Base-by-base conservation (phyloP, 2,797 vertebrate genomes). In the Scarus forsteni region DNA sequence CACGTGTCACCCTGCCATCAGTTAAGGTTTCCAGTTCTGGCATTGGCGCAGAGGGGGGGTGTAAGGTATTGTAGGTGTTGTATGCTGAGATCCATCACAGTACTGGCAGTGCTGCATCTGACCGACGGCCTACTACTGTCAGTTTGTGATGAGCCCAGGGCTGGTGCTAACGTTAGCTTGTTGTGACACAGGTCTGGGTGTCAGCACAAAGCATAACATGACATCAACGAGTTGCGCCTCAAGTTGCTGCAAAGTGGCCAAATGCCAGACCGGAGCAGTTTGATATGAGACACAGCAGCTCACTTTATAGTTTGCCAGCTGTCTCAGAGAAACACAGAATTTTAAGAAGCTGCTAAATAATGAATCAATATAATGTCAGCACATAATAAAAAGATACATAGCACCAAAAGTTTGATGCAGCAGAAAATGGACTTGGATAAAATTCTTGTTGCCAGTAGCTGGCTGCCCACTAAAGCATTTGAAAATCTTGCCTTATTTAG, bases 121-220 rank as follows among this genome's bases (percentile, higher is more conserved):
- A 92, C 91, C 89, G 88, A 70, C 81, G 89, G 89, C 90, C 91
- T 81, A 90, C 91, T 91, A 86, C 89, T 92, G 91, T 94, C 93
- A 92, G 69, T 10, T 51, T 46, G 79, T 78, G 82, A 85, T 59
- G 51, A 61, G 75, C 84, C 75, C 8, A 16, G 56, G 79, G 79
- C 65, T 45, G 61, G n/a, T 35, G 55, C 71, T 82, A 78, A 83
- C 57, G 62, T 42, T 88, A 79, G 86, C 82, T 66, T 52, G 62
- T 85, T 89, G 87, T 92, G 93, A 93, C 90, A 92, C 78, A 54
- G 81, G 83, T 80, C 73, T 40, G 72, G 79, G 85, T 85, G 88
- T 93, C 92, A 90, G 90, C 89, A 75, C 73, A 81, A 86, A 83
- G 65, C 73, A 76, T 84, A 85, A 86, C 83, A 61, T 0, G 60